Evolutionary conservation across 1,140 invertebrate species (phyloP), one percentile per base, ranked within the genome.

Genomic region (Drosophila willistoni): DNA sequence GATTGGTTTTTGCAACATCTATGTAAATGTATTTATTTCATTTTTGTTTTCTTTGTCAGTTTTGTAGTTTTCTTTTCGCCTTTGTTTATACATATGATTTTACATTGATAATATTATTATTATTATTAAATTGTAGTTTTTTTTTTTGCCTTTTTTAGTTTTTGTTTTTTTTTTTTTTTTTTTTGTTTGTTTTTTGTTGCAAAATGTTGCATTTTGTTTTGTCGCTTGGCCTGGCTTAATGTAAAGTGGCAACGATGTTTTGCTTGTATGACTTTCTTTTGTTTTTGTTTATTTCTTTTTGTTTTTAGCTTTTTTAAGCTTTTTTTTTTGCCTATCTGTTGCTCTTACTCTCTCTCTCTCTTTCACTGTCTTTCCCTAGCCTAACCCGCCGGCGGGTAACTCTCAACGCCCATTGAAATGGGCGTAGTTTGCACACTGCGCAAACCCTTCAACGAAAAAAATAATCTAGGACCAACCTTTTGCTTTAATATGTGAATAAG

Each of bases 21-120:
- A 91, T 87, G 89, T 91, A 90, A 90, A 86, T 90, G 87, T 91
- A 91, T 90, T 91, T 82, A 89, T 90, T 90, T 83, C 68, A 73
- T 60, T 77, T 68, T 68, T 68, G 44, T 64, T 72, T 39, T 72
- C 74, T 55, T 74, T 76, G 57, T 61, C 41, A 79, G 68, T 70
- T 77, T 77, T 66, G 42, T 39, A 65, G 73, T 66, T 81, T 57
- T 22, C 65, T 77, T 67, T 70, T 77, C 75, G 68, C 70, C 68
- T 64, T 78, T 56, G 75, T 64, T 72, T 78, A 64, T 87, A 87
- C 83, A 87, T 87, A 89, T 68, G 83, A 87, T 87, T 87, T 83
- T 87, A 87, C 83, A 87, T 83, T 87, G 83, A 87, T 80, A 89
- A 89, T 87, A 73, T 87, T 84, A 75, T 78, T 72, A 56, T 36